These are phyloP conservation scores for Bombus polaris DNA, from an alignment of 1,140 invertebrate species.

Conservation along the genomic window DNA sequence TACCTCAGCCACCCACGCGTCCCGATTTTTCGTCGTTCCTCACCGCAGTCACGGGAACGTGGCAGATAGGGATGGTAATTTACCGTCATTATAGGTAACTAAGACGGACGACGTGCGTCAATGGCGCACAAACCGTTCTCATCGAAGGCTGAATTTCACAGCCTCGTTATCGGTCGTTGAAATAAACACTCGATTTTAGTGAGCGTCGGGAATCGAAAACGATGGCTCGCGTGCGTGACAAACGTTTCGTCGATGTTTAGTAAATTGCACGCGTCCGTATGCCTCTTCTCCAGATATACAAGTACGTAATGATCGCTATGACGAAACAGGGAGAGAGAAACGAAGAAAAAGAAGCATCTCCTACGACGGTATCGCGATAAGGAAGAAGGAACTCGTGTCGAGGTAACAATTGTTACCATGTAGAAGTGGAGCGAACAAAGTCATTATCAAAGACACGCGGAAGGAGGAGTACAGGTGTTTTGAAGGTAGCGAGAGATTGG, in stretches of 20 bases:
- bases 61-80: constrained; percentile 65
- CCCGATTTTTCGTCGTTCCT: constrained; percentile 42
- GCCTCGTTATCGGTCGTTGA: constrained; percentile 7
- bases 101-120: constrained; percentile 20
- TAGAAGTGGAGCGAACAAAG: constrained; percentile 49
- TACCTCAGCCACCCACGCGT: constrained; percentile 46
- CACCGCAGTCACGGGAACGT: constrained; percentile 33
- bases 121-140: neutral
- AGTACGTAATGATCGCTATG: neutral
- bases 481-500: constrained; percentile 13
- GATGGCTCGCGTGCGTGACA: neutral
- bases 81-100: constrained; percentile 63
- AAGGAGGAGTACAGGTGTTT: neutral
- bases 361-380: neutral
- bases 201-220: neutral
- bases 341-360: too few relatives aligned
- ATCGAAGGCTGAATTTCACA: constrained; percentile 14
- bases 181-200: neutral
- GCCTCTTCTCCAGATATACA: too few relatives aligned
- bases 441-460: constrained; percentile 60
- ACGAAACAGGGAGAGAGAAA: neutral
- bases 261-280: too few relatives aligned
- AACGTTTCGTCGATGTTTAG: too few relatives aligned
- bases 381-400: neutral
- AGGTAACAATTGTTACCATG: constrained; percentile 49